Conservation (phyloP, 1,140 invertebrate species). For the Macrosteles quadrilineatus region DNA sequence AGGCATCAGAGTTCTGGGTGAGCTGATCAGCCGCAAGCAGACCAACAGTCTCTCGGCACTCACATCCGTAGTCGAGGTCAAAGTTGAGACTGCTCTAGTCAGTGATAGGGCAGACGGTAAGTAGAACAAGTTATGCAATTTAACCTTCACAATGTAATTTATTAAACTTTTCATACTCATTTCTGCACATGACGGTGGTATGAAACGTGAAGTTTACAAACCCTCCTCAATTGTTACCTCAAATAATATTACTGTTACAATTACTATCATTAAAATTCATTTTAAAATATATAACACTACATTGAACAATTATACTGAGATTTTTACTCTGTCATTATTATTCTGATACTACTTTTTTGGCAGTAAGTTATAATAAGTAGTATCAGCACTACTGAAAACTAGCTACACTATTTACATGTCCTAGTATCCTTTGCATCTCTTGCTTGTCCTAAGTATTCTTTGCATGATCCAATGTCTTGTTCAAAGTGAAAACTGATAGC, state of each 20-base stretch:
- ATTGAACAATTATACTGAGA: too few relatives aligned
- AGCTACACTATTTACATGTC: too few relatives aligned
- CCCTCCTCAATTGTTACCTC: background rate
- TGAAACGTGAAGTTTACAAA: background rate
- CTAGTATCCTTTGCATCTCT: too few relatives aligned
- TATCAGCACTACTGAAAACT: too few relatives aligned
- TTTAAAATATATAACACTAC: too few relatives aligned
- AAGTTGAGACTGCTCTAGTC: constrained; percentile 69
- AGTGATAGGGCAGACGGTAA: constrained; percentile 57
- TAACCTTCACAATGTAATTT: background rate
- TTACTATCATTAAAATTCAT: too few relatives aligned
- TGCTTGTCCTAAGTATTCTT: too few relatives aligned
- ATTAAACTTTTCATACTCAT: background rate
- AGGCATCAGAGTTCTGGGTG: constrained; percentile 65
- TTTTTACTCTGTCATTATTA: too few relatives aligned
- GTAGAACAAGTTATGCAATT: background rate
- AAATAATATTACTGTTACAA: background rate
- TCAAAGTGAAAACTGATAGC: too few relatives aligned
- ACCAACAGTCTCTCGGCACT: constrained; percentile 62
- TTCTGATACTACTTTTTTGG: too few relatives aligned
- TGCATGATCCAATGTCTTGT: too few relatives aligned
- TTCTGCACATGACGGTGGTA: background rate
- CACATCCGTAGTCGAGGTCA: constrained; percentile 77
- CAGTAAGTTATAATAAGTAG: too few relatives aligned
- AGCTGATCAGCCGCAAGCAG: constrained; percentile 67